These are phyloP conservation scores for Cryptocheilus praepositus DNA, from an alignment of 2,888 invertebrate species.

Conservation along the genomic window DNA sequence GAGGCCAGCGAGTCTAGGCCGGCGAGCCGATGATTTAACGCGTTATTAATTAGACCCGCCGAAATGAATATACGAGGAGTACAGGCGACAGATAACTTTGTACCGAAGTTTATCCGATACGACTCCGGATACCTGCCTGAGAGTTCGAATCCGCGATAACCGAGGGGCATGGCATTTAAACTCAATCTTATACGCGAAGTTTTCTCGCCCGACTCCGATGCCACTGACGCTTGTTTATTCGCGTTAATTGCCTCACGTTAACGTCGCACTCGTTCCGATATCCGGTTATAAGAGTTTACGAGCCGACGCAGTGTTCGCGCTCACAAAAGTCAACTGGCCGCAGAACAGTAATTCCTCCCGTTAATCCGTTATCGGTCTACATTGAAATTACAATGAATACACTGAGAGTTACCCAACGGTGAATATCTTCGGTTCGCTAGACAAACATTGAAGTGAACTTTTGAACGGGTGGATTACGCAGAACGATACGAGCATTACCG, in stretches of 20 bases:
- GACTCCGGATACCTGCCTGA: constrained; percentile 30
- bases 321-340: too few species aligned
- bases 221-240: constrained; percentile 42
- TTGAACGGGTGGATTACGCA: too few species aligned
- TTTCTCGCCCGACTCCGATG: constrained; percentile 35
- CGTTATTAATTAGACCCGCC: constrained; percentile 34
- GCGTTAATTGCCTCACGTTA: constrained; percentile 44
- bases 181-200: constrained; percentile 44
- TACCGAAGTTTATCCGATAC: constrained; percentile 44
- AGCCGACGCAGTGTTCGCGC: too few species aligned
- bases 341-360: too few species aligned
- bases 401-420: too few species aligned
- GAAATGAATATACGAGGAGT: constrained; percentile 24
- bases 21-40: constrained; percentile 15
- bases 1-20: neutral
- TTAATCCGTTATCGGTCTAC: too few species aligned
- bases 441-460: too few species aligned
- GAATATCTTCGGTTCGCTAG: too few species aligned
- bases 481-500: too few species aligned
- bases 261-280: constrained; percentile 16
- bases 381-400: too few species aligned
- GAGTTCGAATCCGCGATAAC: constrained; percentile 38
- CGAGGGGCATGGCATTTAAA: constrained; percentile 51
- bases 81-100: constrained; percentile 35
- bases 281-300: too few species aligned